Evolutionary conservation across 1,140 invertebrate genomes (phyloP), one percentile per base, ranked within the genome.

Genomic region (Monochamus saltuarius): DNA sequence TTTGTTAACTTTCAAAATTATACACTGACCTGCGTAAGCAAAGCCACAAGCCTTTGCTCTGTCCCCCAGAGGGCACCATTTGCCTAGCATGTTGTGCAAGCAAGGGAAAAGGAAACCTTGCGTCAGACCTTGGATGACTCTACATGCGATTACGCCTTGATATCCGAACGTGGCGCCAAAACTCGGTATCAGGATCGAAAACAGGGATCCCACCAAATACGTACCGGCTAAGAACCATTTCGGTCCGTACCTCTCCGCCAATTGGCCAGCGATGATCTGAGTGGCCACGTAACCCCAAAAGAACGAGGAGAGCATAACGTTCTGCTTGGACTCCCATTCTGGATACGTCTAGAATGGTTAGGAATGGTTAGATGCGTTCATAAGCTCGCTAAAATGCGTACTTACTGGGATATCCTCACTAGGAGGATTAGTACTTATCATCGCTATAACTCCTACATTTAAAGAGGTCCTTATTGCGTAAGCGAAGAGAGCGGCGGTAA

Each of bases 31-130:
- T 66, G 80, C 79, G 69, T 84, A 83, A 16, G 84, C 77, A 50
- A 85, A 75, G 1, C 84, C 82, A 10, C 79, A 80, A 43, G 84
- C 71, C 0, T 81, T 74, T 11, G 84, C 84, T 35, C 84, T 74
- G 71, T 88, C 85, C 8, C 77, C 70, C 0, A 74, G 29, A 0
- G 85, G 85, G 14, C 67, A 83, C 93, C 94, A 96, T 69, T 88
- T 87, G 0, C 90, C 86, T 61, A 94, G 75, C 1, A 94, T 76
- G 0, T 86, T 86, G 66, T 94, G 91, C 3, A 91, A 81, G 46
- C 84, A 83, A 0, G 93, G 92, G 67, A 89, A 88, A 2, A 90
- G 80, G 1, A 91, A 83, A 7, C 92, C 92, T 78, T 94, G 86
- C 22, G 80, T 82, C 0, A 95, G 71, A 0, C 94, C 93, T 76